phyloP scores from a whole-genome alignment of 37 sponge, comb jelly and placozoan species.

The Spongilla lacustris region DNA sequence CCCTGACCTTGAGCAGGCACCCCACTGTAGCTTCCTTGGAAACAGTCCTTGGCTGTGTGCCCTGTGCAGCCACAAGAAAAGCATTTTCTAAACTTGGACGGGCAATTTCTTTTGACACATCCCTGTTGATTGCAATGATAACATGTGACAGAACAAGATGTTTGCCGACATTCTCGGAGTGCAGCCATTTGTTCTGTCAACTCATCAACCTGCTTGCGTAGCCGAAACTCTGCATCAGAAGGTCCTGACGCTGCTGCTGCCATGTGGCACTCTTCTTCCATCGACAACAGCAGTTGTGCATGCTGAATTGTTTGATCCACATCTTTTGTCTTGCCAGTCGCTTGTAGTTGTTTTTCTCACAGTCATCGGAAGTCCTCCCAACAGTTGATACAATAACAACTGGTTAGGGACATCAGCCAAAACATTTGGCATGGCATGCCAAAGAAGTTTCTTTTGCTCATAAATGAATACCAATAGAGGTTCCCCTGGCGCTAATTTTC shows the following conservation, averaged over 20 bases:
- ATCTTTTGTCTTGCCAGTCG: slow-evolving; percentile 13
- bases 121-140: slow-evolving; percentile 26
- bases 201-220: slow-evolving; percentile 1
- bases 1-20: slow-evolving; percentile 8
- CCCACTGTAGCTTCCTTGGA: slow-evolving; percentile 22
- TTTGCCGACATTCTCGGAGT: neutral
- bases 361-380: slow-evolving; percentile 29
- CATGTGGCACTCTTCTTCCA: slow-evolving; percentile 6
- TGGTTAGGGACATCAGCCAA: slow-evolving; percentile 9
- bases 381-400: slow-evolving; percentile 52
- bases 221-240: neutral
- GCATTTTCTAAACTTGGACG: neutral
- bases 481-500: slow-evolving; percentile 31
- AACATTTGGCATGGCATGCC: slow-evolving; percentile 64
- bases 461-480: slow-evolving; percentile 42
- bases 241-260: neutral
- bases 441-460: slow-evolving; percentile 35
- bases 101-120: slow-evolving; percentile 21
- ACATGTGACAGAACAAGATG: neutral
- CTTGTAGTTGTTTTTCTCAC: slow-evolving; percentile 32
- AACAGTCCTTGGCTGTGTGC: slow-evolving; percentile 14
- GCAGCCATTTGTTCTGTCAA: slow-evolving; percentile 38
- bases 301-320: slow-evolving; percentile 20
- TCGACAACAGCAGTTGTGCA: slow-evolving; percentile 13
- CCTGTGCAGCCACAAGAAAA: slow-evolving; percentile 27